A percentile compares a stretch with the other conserved stretches of the same genome.
Evolutionary conservation across 2,797 vertebrate species (phyloP).

Genomic region (Enteromius viviparus): DNA sequence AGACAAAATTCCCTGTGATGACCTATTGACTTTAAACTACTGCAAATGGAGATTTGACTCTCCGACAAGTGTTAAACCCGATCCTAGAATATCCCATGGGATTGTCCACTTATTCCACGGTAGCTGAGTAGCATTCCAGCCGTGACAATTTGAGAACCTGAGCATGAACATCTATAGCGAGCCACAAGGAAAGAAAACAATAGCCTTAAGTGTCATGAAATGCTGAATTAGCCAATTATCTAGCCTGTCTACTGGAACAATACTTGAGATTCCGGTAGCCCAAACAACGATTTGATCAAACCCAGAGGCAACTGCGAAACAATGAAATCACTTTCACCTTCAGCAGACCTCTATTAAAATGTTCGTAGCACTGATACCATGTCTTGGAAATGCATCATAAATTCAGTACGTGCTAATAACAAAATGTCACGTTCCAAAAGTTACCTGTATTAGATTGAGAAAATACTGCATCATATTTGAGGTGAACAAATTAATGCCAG

Average conservation of each 20-base stretch:
- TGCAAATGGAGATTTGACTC: conserved; percentile 36
- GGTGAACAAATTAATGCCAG: conserved; percentile 72
- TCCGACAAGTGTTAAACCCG: conserved; percentile 15
- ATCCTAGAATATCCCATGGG: conserved; percentile 40
- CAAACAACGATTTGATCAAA: background rate
- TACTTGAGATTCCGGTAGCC: conserved; percentile 10
- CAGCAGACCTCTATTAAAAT: conserved; percentile 2
- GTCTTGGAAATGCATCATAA: conserved; percentile 19
- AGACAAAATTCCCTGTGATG: conserved; percentile 16
- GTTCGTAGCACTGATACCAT: background rate
- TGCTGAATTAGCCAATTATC: conserved; percentile 33
- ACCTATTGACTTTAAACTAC: conserved; percentile 39
- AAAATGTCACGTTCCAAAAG: conserved; percentile 22
- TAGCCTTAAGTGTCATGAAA: conserved; percentile 13
- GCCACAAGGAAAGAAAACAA: conserved; percentile 30
- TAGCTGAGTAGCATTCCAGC: conserved; percentile 28
- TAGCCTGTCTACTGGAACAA: conserved; percentile 6
- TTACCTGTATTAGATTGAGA: background rate
- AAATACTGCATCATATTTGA: conserved; percentile 68
- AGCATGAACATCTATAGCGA: conserved; percentile 28
- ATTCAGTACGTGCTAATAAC: conserved; percentile 18
- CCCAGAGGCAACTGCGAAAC: background rate
- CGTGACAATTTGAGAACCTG: conserved; percentile 20
- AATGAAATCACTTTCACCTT: conserved; percentile 7
- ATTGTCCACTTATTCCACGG: conserved; percentile 27